phyloP scores from a whole-genome alignment of 2,797 vertebrate species.

The Falco naumanni region DNA sequence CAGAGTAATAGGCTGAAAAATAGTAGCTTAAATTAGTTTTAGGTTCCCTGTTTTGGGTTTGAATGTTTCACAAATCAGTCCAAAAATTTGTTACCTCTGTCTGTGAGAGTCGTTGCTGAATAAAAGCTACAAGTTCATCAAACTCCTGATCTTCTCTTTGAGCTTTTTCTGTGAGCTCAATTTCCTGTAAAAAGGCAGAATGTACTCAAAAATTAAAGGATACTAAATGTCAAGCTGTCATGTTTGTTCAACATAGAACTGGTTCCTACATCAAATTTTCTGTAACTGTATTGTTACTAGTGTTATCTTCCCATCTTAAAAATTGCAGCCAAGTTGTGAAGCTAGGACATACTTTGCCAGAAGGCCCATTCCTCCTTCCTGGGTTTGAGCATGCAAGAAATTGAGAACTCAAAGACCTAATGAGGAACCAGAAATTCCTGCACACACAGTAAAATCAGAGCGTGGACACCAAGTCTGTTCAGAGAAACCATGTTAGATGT shows the following conservation, averaged over 20 bases:
- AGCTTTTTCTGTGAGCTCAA: conserved; percentile 89
- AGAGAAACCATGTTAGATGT: background rate
- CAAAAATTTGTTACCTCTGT: conserved; percentile 86
- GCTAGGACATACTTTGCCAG: background rate
- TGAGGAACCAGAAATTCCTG: background rate
- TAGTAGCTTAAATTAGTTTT: conserved; percentile 55
- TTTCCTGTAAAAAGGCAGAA: conserved; percentile 82
- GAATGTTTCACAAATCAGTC: background rate
- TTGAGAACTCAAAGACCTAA: background rate
- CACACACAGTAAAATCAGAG: background rate
- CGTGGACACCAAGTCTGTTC: background rate
- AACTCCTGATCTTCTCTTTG: conserved; percentile 90
- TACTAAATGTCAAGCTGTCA: background rate
- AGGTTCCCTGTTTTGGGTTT: background rate
- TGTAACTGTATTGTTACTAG: background rate
- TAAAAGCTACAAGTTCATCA: conserved; percentile 94
- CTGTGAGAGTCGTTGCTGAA: conserved; percentile 94
- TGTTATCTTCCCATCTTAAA: background rate
- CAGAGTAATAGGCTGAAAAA: conserved; percentile 90
- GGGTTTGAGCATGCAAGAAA: background rate
- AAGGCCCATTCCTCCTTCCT: background rate
- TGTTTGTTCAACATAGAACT: background rate
- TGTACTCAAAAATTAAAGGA: background rate
- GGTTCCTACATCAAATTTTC: background rate
- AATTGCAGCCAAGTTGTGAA: background rate